Evolutionary conservation across 1,140 invertebrate species (phyloP), one percentile per base, ranked within the genome.

Genomic region (Achroia grisella): DNA sequence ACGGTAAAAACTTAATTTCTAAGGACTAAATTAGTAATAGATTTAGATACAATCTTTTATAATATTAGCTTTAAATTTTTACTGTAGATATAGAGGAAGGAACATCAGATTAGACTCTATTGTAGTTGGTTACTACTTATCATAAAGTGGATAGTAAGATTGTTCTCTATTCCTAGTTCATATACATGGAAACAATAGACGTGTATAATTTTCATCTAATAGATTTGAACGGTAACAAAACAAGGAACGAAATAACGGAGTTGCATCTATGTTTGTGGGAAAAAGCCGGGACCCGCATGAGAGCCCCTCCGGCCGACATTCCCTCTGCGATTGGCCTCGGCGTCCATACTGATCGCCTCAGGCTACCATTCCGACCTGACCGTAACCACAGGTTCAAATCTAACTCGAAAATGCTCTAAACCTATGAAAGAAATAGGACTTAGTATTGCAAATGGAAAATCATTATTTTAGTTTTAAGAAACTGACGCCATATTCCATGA

Each of bases 261-360:
- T 46, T 40, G 51, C 52, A 35, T 49, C 41, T 15, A 50, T 17
- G 27, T 56, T 62, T 52, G 64, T 68, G 68, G 64, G 64, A 71
- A 66, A 44, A 39, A 44, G 39, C 39, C 44, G 17, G 34, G 31
- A n/a, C 39, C 36, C 42, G 56, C 59, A 46, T 64, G 58, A 48
- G 59, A 68, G 56, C 64, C 64, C 63, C 57, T 37, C 45, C 29
- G 62, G 64, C 53, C 47, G 44, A 50, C 49, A 62, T 63, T 65
- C 62, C 56, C 67, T 65, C 49, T 34, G 32, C 5, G 58, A 50
- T 51, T 55, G 57, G 55, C 28, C 48, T 10, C 43, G 23, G 17
- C 36, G 28, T 13, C 40, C 40, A 30, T 39, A 39, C 35, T 15
- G 12, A 17, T 27, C 55, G 61, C 62, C 65, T 28, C 49, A 29